phyloP scores from a whole-genome alignment of 2,113 vertebrate genomes.

The Callionymus lyra region DNA sequence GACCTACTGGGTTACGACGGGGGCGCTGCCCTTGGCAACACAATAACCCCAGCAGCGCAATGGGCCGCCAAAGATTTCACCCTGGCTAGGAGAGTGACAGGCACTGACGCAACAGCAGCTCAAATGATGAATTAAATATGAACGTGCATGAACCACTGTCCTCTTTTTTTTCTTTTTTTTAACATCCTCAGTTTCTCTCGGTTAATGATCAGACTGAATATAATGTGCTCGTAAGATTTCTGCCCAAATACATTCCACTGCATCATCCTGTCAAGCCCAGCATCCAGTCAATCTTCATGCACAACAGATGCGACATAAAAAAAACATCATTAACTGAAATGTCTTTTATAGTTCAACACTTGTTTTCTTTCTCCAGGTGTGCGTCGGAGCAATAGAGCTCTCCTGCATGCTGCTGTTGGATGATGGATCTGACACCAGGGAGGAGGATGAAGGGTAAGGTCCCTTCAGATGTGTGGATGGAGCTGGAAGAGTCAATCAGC shows the following conservation, averaged over 20 bases:
- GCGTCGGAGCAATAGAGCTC: too few relatives aligned
- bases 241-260: conserved; percentile 20
- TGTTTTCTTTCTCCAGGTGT: conserved; percentile 1
- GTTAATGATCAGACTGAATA: conserved; percentile 20
- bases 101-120: conserved; percentile 27
- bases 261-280: conserved; percentile 32
- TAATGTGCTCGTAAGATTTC: conserved; percentile 22
- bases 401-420: neutral
- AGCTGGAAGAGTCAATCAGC: conserved; percentile 9
- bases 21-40: conserved; percentile 33
- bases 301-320: conserved; percentile 42
- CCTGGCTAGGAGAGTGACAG: conserved; percentile 7
- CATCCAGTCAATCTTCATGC: conserved; percentile 27
- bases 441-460: neutral
- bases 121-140: conserved; percentile 51
- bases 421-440: conserved; percentile 12
- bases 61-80: neutral
- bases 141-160: conserved; percentile 33
- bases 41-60: conserved; percentile 25
- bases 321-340: conserved; percentile 46
- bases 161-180: conserved; percentile 7
- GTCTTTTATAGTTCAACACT: conserved; percentile 30
- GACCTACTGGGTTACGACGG: conserved; percentile 25
- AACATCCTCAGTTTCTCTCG: conserved; percentile 5
- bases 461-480: conserved; percentile 11